A percentile compares a stretch with the other conserved stretches of the same genome.
phyloP scores from a whole-genome alignment of 2,888 invertebrate species.

The Keiferia lycopersicella region DNA sequence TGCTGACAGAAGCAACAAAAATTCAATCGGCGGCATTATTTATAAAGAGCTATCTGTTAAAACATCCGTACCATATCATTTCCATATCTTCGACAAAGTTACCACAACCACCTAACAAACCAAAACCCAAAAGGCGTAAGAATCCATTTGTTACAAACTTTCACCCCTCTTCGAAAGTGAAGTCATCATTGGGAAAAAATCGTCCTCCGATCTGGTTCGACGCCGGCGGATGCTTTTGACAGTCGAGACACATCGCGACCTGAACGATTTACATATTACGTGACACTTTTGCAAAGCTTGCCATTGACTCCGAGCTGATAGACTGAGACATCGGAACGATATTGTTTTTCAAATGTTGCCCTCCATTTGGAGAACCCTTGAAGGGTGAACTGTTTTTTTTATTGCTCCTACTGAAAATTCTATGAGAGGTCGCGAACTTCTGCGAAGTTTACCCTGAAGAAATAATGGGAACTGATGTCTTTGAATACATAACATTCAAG shows the following conservation, averaged over 20 bases:
- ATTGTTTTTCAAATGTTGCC: constrained; percentile 72
- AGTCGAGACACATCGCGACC: constrained; percentile 77
- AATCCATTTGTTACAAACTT: constrained; percentile 50
- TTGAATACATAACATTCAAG: constrained; percentile 43
- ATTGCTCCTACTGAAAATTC: constrained; percentile 64
- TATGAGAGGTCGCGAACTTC: constrained; percentile 51
- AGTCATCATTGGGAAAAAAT: constrained; percentile 69
- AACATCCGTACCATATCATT: constrained; percentile 20
- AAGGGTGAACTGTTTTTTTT: constrained; percentile 65
- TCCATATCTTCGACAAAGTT: constrained; percentile 25
- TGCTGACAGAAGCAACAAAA: constrained; percentile 23
- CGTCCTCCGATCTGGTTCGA: constrained; percentile 63
- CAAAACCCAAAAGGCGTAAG: constrained; percentile 37
- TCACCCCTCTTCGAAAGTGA: constrained; percentile 58
- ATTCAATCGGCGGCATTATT: constrained; percentile 23
- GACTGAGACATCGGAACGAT: constrained; percentile 74
- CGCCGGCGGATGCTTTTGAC: constrained; percentile 68
- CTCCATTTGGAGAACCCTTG: constrained; percentile 56
- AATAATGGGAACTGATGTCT: constrained; percentile 28
- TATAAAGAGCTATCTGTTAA: constrained; percentile 12
- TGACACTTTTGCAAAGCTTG: constrained; percentile 75
- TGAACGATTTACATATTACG: constrained; percentile 80
- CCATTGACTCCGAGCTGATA: constrained; percentile 74
- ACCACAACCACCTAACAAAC: constrained; percentile 21
- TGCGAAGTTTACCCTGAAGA: constrained; percentile 40